These are phyloP conservation scores for Egretta garzetta DNA, from an alignment of 2,113 vertebrate genomes.

Conservation along the genomic window DNA sequence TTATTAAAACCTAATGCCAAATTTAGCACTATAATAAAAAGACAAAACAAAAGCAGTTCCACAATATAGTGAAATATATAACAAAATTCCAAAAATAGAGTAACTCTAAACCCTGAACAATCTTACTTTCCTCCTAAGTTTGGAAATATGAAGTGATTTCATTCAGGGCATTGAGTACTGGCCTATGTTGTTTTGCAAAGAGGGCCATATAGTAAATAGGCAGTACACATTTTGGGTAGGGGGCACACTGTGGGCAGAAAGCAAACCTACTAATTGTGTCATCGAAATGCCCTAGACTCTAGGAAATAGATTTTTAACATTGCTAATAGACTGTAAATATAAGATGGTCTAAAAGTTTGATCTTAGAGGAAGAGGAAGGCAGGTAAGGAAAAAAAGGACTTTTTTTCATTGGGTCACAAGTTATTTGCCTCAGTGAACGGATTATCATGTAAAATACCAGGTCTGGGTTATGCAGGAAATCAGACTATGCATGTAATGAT, in stretches of 20 bases:
- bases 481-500: neutral
- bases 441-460: neutral
- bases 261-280: neutral
- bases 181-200: neutral
- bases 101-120: neutral
- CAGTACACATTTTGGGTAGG: neutral
- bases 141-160: constrained; percentile 50
- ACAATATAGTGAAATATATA: neutral
- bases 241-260: neutral
- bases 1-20: constrained; percentile 66
- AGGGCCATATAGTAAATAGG: neutral
- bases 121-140: neutral
- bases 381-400: neutral
- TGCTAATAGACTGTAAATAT: neutral
- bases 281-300: neutral
- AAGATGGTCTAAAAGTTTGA: neutral
- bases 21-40: constrained; percentile 60
- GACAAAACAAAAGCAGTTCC: constrained; percentile 27
- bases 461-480: neutral
- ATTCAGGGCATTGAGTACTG: neutral
- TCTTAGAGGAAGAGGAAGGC: neutral
- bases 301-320: neutral
- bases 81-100: constrained; percentile 26
- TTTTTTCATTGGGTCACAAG: neutral
- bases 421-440: neutral